Evolutionary conservation across 2,888 invertebrate genomes (phyloP), one percentile per base, ranked within the genome.

Genomic region (Patella pellucida): DNA sequence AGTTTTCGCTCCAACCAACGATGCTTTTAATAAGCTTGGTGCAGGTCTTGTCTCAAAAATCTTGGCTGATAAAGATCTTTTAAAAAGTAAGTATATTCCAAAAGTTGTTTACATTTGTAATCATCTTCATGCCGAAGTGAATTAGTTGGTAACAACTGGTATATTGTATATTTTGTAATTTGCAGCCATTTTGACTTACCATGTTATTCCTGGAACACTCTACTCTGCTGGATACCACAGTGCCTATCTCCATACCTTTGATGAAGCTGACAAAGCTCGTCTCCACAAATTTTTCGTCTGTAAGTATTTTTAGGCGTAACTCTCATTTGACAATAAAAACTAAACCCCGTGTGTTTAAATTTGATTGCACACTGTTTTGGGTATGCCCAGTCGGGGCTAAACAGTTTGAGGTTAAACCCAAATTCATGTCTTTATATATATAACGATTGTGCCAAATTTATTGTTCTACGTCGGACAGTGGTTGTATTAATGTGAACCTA

Each of bases 1-100:
- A 1, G 93, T 95, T 86, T 94, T 95, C 89, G 94, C 94, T 70
- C 95, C 95, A 12, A 93, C 93, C 11, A 94, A 95, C 88, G 92
- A 92, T 68, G 94, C 94, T 1, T 94, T 95, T 86, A 92, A 93
- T 81, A 68, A 87, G 31, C 88, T 91, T 14, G 79, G 82, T 62
- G 73, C 80, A n/a, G 81, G 69, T 51, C 81, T 78, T 5, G 75
- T 83, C 7, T 68, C 78, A 56, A 78, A 79, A 51, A 75, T 86
- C 5, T 62, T 82, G 19, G 80, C 72, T 11, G 77, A 84, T 52
- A 79, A 83, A 71, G 78, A 78, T n/a, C 71, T 82, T 3, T 80
- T 86, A 3, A 78, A 78, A 75, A 74, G 85, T 85, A 79, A 79
- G 79, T 76, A 1, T 50, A n/a, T 52, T 68, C 41, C 41, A 41